phyloP scores from a whole-genome alignment of 2,888 invertebrate species.

The Scaptomyza flava region DNA sequence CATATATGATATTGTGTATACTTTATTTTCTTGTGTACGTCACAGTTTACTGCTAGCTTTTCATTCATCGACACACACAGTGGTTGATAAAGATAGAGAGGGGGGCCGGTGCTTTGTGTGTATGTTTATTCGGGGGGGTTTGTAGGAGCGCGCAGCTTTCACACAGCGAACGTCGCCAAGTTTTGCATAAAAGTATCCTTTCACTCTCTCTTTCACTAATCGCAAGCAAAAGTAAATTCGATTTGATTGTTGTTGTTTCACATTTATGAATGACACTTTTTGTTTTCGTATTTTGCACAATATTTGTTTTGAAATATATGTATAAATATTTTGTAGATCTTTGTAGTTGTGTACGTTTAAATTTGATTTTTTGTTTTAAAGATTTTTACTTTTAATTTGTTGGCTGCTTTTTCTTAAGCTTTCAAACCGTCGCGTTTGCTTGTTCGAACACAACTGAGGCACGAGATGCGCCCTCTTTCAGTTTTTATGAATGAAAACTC shows the following conservation, averaged over 20 bases:
- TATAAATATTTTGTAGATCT: constrained; percentile 15
- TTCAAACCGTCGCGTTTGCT: constrained; percentile 85
- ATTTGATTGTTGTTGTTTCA: constrained; percentile 10
- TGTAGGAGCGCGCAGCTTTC: constrained; percentile 27
- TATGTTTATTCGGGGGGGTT: background rate
- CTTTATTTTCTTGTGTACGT: constrained; percentile 36
- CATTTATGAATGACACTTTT: constrained; percentile 34
- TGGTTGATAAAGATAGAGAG: background rate
- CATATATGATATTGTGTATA: constrained; percentile 4
- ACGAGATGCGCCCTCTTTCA: constrained; percentile 84
- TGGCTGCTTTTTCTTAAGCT: constrained; percentile 35
- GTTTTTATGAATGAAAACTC: constrained; percentile 85
- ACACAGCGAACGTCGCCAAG: constrained; percentile 20
- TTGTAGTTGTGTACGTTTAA: constrained; percentile 28
- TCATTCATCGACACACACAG: constrained; percentile 46
- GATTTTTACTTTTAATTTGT: constrained; percentile 26
- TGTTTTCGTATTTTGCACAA: constrained; percentile 21
- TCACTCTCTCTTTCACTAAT: constrained; percentile 37
- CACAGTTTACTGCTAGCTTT: constrained; percentile 45
- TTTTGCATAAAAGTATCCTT: constrained; percentile 47
- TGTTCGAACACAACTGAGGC: constrained; percentile 85
- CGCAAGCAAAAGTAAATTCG: constrained; percentile 1
- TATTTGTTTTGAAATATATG: constrained; percentile 24
- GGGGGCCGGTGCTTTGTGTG: background rate
- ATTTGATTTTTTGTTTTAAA: constrained; percentile 18